Conservation (phyloP, 2,888 invertebrate genomes). For the Bellardia bayeri region DNA sequence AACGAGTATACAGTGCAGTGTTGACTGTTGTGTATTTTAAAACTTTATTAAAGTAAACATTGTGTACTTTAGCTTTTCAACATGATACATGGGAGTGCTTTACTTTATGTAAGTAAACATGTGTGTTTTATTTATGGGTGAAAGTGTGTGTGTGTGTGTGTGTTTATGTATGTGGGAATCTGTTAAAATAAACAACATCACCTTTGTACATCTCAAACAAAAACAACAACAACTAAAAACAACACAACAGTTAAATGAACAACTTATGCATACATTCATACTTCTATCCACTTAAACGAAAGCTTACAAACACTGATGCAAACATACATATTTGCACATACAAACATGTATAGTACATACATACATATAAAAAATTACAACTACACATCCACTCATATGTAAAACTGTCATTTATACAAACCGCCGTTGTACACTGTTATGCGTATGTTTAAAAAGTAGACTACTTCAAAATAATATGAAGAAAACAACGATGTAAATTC, state of each 20-base stretch:
- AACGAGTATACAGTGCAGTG: too few species aligned
- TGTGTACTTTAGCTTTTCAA: constrained; percentile 25
- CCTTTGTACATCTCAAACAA: constrained; percentile 10
- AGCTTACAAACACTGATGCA: background rate
- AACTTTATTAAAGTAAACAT: constrained; percentile 35
- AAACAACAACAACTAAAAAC: background rate
- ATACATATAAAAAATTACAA: background rate
- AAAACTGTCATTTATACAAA: constrained; percentile 9
- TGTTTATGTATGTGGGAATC: background rate
- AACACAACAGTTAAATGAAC: constrained; percentile 27
- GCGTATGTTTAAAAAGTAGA: background rate
- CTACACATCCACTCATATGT: background rate
- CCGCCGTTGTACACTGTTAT: background rate
- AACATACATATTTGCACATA: background rate
- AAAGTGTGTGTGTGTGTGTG: background rate
- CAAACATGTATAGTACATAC: background rate
- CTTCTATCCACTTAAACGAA: background rate
- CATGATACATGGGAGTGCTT: background rate
- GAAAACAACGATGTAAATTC: too few species aligned
- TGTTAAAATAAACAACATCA: constrained; percentile 19
- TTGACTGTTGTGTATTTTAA: background rate
- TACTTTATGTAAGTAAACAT: background rate
- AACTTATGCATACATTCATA: constrained; percentile 21
- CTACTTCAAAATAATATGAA: too few species aligned
- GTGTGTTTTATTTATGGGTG: background rate